Conservation (phyloP, 2,113 vertebrate species). For the Microtus richardsoni region DNA sequence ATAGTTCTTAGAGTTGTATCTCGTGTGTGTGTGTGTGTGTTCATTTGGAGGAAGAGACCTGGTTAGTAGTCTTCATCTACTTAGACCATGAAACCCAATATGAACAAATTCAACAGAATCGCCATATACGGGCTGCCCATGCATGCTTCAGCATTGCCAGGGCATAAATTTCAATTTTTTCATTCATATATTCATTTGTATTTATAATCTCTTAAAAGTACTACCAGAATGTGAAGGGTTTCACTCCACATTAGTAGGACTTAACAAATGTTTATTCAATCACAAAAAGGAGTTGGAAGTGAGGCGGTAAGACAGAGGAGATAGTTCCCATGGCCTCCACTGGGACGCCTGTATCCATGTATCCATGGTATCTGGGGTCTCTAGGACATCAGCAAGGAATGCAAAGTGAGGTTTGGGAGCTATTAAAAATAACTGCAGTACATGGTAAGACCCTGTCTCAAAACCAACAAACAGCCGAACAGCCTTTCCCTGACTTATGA, state of each 20-base stretch:
- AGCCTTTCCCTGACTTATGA: not conserved
- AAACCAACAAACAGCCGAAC: not conserved
- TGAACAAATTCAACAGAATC: no score
- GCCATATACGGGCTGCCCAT: no score
- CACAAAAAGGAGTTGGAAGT: not conserved
- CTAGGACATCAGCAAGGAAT: not conserved
- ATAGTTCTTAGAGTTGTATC: slow-evolving; percentile 47
- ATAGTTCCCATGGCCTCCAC: not conserved
- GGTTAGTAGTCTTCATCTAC: no score
- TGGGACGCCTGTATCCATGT: not conserved
- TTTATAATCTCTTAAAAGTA: not conserved
- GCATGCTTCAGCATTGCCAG: no score
- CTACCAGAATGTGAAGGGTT: not conserved
- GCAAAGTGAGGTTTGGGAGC: not conserved
- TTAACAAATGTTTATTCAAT: not conserved
- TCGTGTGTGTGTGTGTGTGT: not conserved
- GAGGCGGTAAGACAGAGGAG: not conserved
- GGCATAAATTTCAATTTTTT: no score
- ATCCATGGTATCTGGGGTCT: not conserved
- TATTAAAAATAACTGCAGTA: not conserved
- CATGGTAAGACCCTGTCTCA: not conserved
- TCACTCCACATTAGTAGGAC: not conserved
- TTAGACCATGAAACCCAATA: no score
- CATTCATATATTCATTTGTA: slow-evolving; percentile 25
- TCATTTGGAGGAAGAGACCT: no score